Evolutionary conservation across 2,888 invertebrate species (phyloP).

Genomic region (Tenthredo scrophulariae): DNA sequence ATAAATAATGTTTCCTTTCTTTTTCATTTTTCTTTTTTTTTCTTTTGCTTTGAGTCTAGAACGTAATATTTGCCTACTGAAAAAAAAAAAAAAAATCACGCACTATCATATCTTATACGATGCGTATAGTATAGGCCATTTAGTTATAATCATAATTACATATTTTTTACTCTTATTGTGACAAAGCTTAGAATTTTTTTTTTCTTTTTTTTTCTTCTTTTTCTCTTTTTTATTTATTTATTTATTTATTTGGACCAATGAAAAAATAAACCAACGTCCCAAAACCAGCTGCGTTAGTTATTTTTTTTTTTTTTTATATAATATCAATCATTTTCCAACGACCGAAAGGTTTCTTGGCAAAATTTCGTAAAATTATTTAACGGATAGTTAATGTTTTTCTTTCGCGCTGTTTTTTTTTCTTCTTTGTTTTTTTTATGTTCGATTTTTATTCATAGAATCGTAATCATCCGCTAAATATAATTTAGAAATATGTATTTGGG

Average conservation of each 20-base stretch:
- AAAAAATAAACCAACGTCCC: constrained; percentile 42
- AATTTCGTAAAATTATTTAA: background rate
- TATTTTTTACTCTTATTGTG: constrained; percentile 10
- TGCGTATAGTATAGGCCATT: constrained; percentile 15
- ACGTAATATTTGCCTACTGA: background rate
- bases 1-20: background rate
- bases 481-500: background rate
- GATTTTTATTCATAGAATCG: background rate
- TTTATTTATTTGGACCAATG: constrained; percentile 36
- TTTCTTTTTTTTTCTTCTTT: background rate
- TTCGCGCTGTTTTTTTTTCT: background rate
- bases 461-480: background rate
- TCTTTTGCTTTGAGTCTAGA: background rate
- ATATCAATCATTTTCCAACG: background rate
- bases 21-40: background rate
- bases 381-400: background rate
- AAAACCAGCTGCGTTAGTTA: background rate
- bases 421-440: background rate
- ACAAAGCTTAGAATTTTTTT: constrained; percentile 28
- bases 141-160: constrained; percentile 6
- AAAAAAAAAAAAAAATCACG: no score
- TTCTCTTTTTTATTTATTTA: background rate
- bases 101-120: constrained; percentile 21
- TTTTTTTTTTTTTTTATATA: background rate
- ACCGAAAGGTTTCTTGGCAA: background rate